phyloP scores from a whole-genome alignment of 2,888 invertebrate species.

The Exocentrus adspersus region DNA sequence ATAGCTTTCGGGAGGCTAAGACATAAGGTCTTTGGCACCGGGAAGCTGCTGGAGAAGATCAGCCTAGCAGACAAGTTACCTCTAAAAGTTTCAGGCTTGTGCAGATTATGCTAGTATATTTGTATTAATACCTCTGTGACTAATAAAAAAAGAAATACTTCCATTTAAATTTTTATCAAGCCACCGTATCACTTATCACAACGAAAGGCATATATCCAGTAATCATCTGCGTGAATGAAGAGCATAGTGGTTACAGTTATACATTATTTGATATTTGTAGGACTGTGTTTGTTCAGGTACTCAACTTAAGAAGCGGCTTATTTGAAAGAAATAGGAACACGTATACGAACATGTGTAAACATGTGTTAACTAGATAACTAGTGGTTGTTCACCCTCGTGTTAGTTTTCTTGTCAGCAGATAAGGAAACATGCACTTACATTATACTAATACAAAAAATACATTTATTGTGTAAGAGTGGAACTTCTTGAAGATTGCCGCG shows the following conservation, averaged over 20 bases:
- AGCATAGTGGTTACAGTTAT: conserved; percentile 7
- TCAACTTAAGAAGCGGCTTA: conserved; percentile 41
- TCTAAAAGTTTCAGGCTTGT: too few relatives aligned
- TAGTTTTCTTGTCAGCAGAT: conserved; percentile 45
- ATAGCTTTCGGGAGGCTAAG: too few relatives aligned
- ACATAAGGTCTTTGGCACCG: too few relatives aligned
- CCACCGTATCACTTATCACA: conserved; percentile 10
- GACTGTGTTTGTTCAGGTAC: conserved; percentile 49
- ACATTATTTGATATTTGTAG: conserved; percentile 27
- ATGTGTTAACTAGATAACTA: conserved; percentile 51
- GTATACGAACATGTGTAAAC: conserved; percentile 53
- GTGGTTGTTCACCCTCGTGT: conserved; percentile 49
- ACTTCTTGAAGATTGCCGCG: conserved; percentile 39
- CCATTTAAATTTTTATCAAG: too few relatives aligned
- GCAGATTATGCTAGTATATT: too few relatives aligned
- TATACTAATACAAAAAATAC: conserved; percentile 38
- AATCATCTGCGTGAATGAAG: conserved; percentile 24
- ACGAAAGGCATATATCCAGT: conserved; percentile 13
- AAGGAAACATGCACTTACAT: conserved; percentile 43
- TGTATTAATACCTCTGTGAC: too few relatives aligned
- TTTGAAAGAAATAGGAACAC: conserved; percentile 42
- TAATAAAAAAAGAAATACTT: too few relatives aligned
- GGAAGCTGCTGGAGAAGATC: too few relatives aligned
- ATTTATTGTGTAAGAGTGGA: conserved; percentile 35
- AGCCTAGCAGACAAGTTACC: too few relatives aligned